These are phyloP conservation scores for Cheirogaleus major DNA, from an alignment of 2,797 vertebrate species.

Conservation along the genomic window DNA sequence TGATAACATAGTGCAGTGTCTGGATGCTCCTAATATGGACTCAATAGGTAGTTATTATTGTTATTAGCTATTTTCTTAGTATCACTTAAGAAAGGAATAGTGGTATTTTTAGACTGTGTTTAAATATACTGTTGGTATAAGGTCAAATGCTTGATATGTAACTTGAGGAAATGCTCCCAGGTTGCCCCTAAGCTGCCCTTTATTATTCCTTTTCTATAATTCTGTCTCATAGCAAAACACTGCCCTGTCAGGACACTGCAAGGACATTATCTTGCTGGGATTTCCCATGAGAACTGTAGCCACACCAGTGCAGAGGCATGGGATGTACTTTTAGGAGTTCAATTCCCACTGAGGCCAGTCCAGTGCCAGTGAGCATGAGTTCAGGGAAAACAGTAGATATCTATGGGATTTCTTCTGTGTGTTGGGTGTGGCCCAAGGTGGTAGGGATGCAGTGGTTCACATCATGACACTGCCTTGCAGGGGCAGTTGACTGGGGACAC, in stretches of 20 bases:
- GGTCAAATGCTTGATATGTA: background rate
- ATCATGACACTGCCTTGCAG: no score
- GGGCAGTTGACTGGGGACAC: no score
- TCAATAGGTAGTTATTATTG: background rate
- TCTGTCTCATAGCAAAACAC: background rate
- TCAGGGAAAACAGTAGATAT: background rate
- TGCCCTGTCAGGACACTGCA: background rate
- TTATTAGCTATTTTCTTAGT: background rate
- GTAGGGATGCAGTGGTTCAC: no score
- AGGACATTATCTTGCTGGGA: background rate
- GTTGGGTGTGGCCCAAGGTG: background rate
- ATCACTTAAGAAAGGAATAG: background rate
- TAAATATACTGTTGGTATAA: background rate
- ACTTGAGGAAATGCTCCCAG: background rate
- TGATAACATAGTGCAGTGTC: background rate
- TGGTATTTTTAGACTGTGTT: background rate
- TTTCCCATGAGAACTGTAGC: accelerated
- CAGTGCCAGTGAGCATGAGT: background rate
- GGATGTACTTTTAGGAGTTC: background rate
- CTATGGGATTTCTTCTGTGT: background rate
- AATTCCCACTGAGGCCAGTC: background rate
- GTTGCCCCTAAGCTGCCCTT: background rate
- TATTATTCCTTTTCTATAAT: background rate
- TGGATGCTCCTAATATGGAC: accelerated
- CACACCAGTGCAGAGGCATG: background rate